phyloP scores from a whole-genome alignment of 1,140 invertebrate species.

The Tribolium castaneum region DNA sequence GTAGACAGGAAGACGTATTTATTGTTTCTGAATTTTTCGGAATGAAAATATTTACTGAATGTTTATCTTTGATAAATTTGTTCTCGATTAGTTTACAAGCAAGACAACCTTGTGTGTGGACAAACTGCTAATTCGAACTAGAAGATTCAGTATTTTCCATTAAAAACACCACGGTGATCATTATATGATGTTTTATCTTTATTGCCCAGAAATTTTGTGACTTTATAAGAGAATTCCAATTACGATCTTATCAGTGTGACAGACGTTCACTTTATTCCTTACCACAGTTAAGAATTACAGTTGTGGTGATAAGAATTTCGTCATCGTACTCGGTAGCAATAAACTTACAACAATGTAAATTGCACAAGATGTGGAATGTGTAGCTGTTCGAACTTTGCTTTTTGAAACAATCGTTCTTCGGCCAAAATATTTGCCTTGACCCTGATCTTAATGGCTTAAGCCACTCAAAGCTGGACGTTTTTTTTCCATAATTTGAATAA shows the following conservation, averaged over 20 bases:
- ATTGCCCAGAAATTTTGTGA: background rate
- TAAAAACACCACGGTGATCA: background rate
- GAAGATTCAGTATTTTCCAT: background rate
- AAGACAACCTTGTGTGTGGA: background rate
- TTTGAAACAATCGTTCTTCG: background rate
- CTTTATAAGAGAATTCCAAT: background rate
- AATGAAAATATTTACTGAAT: background rate
- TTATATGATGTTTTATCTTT: background rate
- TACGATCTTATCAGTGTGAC: background rate
- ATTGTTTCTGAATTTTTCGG: background rate
- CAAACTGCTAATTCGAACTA: background rate
- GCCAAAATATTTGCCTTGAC: background rate
- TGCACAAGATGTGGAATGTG: background rate
- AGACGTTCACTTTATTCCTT: background rate
- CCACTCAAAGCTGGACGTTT: background rate
- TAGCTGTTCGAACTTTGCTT: background rate
- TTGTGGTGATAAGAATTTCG: background rate
- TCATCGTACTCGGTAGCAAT: background rate
- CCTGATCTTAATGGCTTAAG: constrained; percentile 27
- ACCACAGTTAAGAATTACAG: background rate
- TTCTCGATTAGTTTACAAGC: background rate
- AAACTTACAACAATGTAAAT: background rate
- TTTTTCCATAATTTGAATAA: constrained; percentile 4
- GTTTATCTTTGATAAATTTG: background rate
- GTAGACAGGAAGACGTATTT: background rate